Evolutionary conservation across 1,140 invertebrate genomes (phyloP).

Genomic region (Zaprionus capensis): DNA sequence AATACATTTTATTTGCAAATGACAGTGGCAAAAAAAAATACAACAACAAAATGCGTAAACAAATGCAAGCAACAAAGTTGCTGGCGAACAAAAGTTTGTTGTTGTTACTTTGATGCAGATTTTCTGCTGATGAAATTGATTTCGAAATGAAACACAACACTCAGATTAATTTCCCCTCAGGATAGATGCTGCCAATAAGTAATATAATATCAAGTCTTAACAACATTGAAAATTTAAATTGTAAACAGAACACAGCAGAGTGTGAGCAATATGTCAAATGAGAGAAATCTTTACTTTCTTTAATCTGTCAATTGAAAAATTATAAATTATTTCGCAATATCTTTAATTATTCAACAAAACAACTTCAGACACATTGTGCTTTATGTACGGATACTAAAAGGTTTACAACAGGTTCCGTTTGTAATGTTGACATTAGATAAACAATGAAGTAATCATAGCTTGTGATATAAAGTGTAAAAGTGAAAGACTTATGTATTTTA

Average conservation of each 20-base stretch:
- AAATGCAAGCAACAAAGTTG: conserved; percentile 7
- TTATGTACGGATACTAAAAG: background rate
- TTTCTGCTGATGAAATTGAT: conserved; percentile 48
- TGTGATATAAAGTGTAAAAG: conserved; percentile 1
- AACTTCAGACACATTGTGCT: background rate
- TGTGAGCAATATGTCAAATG: background rate
- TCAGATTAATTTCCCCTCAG: conserved; percentile 17
- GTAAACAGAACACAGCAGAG: background rate
- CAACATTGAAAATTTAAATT: background rate
- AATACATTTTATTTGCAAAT: conserved; percentile 31
- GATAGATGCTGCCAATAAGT: background rate
- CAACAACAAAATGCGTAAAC: conserved; percentile 25
- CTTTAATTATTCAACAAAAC: background rate
- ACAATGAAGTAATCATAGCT: background rate
- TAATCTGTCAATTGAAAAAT: background rate
- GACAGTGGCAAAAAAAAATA: conserved; percentile 9
- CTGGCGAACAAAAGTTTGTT: background rate
- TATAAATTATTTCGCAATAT: background rate
- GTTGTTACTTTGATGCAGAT: conserved; percentile 11
- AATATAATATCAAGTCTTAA: background rate
- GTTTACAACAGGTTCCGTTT: background rate
- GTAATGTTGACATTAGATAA: conserved; percentile 2
- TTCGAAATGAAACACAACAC: conserved; percentile 25
- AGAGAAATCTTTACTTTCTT: background rate
- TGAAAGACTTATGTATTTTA: background rate